Conservation (phyloP, 2,888 invertebrate genomes). For the Pimpla rufipes region DNA sequence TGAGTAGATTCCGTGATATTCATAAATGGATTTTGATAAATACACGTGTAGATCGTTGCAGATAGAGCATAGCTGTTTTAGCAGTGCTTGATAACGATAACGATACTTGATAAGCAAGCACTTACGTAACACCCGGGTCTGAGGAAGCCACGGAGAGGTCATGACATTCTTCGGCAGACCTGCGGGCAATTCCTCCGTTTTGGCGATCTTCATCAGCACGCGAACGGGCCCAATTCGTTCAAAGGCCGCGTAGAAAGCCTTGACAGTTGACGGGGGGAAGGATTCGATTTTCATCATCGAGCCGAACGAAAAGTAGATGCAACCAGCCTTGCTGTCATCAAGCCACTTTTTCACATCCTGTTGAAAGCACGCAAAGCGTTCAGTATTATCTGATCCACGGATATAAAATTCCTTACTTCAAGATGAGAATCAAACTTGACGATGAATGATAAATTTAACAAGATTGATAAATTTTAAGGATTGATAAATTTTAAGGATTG, state of each 20-base stretch:
- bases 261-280: constrained; percentile 74
- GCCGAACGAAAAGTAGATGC: constrained; percentile 82
- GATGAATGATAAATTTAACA: too few relatives aligned
- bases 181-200: constrained; percentile 77
- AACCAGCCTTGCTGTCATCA: constrained; percentile 79
- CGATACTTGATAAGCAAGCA: neutral
- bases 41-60: neutral
- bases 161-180: constrained; percentile 81
- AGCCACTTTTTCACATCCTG: constrained; percentile 81
- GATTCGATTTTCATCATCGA: constrained; percentile 82
- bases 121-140: constrained; percentile 79
- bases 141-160: constrained; percentile 79
- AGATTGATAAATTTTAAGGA: too few relatives aligned
- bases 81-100: neutral
- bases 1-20: neutral
- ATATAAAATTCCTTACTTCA: constrained; percentile 1
- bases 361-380: neutral
- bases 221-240: constrained; percentile 79
- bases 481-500: too few relatives aligned
- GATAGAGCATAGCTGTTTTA: neutral
- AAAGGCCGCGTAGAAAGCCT: constrained; percentile 77
- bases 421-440: neutral
- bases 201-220: constrained; percentile 80
- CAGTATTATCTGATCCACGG: neutral
- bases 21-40: neutral